Evolutionary conservation across 1,140 invertebrate species (phyloP).

Genomic region (Parasteatoda tepidariorum): DNA sequence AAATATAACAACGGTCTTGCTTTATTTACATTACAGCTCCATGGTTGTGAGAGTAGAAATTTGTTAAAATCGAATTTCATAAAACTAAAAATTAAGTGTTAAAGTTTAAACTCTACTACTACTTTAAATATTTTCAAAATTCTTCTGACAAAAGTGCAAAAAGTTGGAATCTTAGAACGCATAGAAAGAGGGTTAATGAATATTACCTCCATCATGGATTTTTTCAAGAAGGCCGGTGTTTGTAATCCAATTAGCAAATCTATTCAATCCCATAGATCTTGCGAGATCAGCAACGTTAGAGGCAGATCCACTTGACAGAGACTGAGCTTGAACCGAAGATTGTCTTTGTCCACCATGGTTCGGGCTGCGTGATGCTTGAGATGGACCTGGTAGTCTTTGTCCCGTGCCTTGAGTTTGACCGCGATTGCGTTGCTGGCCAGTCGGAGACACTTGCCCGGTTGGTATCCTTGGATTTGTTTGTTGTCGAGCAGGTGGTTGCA

Average conservation of each 20-base stretch:
- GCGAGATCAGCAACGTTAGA: conserved; percentile 43
- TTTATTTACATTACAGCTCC: too few species aligned
- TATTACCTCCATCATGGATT: conserved; percentile 53
- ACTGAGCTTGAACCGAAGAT: neutral
- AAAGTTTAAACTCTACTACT: too few species aligned
- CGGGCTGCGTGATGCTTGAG: neutral
- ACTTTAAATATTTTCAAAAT: too few species aligned
- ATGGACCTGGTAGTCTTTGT: neutral
- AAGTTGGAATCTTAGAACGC: too few species aligned
- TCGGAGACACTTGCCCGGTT: neutral
- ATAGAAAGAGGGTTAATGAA: too few species aligned
- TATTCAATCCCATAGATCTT: conserved; percentile 39
- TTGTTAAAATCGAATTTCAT: too few species aligned
- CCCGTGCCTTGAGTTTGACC: neutral
- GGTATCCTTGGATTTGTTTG: neutral
- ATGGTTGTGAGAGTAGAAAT: too few species aligned
- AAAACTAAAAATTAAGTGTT: too few species aligned
- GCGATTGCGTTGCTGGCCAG: neutral
- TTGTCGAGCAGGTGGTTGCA: neutral
- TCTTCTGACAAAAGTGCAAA: too few species aligned
- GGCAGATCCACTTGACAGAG: neutral
- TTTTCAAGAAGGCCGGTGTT: conserved; percentile 44
- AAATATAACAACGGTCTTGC: too few species aligned
- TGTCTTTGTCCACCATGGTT: neutral
- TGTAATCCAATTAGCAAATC: conserved; percentile 40